These are phyloP conservation scores for Atherinomorus stipes DNA, from an alignment of 2,113 vertebrate species.

Conservation along the genomic window DNA sequence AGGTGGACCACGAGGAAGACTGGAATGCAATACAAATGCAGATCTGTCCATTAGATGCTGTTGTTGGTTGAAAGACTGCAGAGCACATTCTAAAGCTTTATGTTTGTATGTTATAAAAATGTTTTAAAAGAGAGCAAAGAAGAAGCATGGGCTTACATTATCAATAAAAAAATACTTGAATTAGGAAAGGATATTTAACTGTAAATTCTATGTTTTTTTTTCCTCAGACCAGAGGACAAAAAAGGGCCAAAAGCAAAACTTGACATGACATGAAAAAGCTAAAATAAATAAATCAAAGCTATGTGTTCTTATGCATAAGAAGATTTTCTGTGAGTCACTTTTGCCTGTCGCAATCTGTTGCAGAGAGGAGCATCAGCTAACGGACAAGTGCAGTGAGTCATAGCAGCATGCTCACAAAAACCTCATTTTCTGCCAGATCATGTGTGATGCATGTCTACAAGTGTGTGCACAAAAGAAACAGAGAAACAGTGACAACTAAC, in stretches of 20 bases:
- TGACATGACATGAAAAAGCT: not conserved
- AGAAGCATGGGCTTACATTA: not conserved
- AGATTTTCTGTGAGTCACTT: constrained; percentile 32
- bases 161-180: no score
- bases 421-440: constrained; percentile 39
- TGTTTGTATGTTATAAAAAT: not conserved
- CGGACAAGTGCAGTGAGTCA: constrained; percentile 66
- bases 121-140: not conserved
- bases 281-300: constrained; percentile 24
- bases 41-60: constrained; percentile 13
- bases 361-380: constrained; percentile 35
- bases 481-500: constrained; percentile 8
- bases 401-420: constrained; percentile 45
- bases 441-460: constrained; percentile 42
- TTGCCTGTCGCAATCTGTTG: constrained; percentile 37
- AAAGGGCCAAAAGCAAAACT: not conserved
- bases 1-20: not conserved
- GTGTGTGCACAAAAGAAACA: not conserved
- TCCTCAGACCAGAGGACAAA: not conserved
- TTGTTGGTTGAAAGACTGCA: not conserved
- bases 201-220: not conserved
- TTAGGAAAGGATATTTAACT: not conserved
- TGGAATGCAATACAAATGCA: constrained; percentile 24
- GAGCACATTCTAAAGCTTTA: not conserved
- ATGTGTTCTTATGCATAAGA: constrained; percentile 9